Evolutionary conservation across 2,888 invertebrate species (phyloP).

Genomic region (Pogonocherus hispidulus): DNA sequence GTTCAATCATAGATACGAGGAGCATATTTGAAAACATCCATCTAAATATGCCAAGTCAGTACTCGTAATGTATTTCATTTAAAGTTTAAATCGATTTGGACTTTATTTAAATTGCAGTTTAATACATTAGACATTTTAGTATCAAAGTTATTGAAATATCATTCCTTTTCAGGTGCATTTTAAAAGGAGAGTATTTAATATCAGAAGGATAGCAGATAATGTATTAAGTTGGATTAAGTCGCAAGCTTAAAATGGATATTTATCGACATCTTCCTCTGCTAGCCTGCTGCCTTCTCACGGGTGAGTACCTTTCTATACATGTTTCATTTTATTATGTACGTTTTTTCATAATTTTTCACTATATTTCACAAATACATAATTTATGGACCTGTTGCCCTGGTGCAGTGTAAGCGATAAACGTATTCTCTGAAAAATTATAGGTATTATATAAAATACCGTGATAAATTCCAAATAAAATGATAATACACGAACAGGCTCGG

Average conservation of each 20-base stretch:
- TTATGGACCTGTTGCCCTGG: constrained; percentile 44
- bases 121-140: too few species aligned
- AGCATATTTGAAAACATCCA: too few species aligned
- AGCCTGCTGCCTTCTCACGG: constrained; percentile 48
- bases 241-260: constrained; percentile 47
- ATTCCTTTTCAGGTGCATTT: constrained; percentile 37
- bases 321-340: background rate
- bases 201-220: constrained; percentile 37
- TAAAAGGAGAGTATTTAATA: constrained; percentile 16
- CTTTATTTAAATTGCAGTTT: too few species aligned
- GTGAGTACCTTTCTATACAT: constrained; percentile 43
- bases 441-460: constrained; percentile 8
- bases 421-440: constrained; percentile 22
- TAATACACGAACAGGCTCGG: background rate
- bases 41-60: too few species aligned
- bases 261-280: constrained; percentile 39
- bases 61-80: too few species aligned
- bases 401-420: constrained; percentile 9
- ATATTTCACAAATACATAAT: constrained; percentile 35
- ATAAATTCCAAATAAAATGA: constrained; percentile 19
- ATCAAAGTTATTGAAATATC: background rate
- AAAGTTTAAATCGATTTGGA: too few species aligned
- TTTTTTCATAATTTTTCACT: constrained; percentile 34
- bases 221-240: constrained; percentile 40
- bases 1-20: too few species aligned